Base-by-base conservation (phyloP, 1,140 invertebrate genomes). In the Rhopalosiphum padi region DNA sequence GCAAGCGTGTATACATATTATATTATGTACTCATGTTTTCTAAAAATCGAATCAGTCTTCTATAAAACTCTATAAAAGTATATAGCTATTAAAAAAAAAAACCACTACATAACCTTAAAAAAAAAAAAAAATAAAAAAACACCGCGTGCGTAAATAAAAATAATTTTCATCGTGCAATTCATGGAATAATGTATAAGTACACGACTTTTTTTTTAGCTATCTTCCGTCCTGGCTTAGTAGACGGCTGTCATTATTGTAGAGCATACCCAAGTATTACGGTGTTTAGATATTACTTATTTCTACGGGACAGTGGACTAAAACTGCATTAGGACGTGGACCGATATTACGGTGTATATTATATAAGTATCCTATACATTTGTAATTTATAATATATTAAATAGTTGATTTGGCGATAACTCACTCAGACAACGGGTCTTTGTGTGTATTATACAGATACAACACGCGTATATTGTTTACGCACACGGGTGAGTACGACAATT, bases 31-130 rank as follows among this genome's bases (percentile, higher is more conserved):
- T 30, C 21, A 35, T 46, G 86, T 86, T 88, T 88, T 86, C 83
- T 89, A 51, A 37, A 89, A 89, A 89, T 89, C 35, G 48, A 89
- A 89, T 89, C 35, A 89, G 48, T 30, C n/a, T 53, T 22, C n/a
- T 18, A n/a, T 37, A 53, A 89, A 89, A 53, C 48, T 89, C 53
- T 23, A 3, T 37, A 37, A 22, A 15, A 11, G 48, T 53, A 22
- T 18, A 37, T 23, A 89, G 21, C 48, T 89, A 35, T 89, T 53
- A 35, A 37, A 46, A 30, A 46, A 30, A 22, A 87, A 11, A 51
- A 11, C 43, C 30, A 8, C 35, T 60, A 9, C 7, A 87, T 9
- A 46, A 48, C 23, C 0, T 5, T 7, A 30, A 48, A n/a, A 15
- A 30, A 18, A 46, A 9, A 83, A 7, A 83, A 6, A 83, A 37